Percentiles rank a stretch among this genome's conserved stretches.
Evolutionary conservation across 1,140 invertebrate species (phyloP).

Genomic region (Nasonia vitripennis): DNA sequence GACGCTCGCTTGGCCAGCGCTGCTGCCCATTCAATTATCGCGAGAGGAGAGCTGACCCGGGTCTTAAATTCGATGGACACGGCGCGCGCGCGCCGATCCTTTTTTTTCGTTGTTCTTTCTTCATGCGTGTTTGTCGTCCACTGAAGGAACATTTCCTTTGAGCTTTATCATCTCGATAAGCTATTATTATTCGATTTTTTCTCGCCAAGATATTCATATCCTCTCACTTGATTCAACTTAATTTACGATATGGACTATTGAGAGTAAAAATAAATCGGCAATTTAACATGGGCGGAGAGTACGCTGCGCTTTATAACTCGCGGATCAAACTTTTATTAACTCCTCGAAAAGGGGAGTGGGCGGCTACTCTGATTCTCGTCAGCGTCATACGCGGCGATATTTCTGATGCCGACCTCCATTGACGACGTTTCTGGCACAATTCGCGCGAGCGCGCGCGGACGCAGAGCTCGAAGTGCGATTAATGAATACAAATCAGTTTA

Average conservation of each 20-base stretch:
- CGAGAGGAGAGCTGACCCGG: background rate
- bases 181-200: too few species aligned
- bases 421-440: conserved; percentile 42
- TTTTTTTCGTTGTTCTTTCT: too few species aligned
- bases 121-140: too few species aligned
- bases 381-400: background rate
- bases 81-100: too few species aligned
- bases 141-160: too few species aligned
- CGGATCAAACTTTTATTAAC: background rate
- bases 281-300: background rate
- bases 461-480: conserved; percentile 43
- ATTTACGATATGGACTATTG: background rate
- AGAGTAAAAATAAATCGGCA: background rate
- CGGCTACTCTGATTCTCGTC: background rate
- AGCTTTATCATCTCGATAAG: too few species aligned
- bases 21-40: conserved; percentile 17
- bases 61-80: background rate
- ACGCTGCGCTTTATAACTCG: background rate
- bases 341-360: background rate
- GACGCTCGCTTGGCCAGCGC: background rate
- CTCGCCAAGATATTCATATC: too few species aligned
- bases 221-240: too few species aligned
- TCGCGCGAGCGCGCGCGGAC: conserved; percentile 22
- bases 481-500: conserved; percentile 55
- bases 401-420: background rate